Percentiles rank a stretch among this genome's conserved stretches.
phyloP scores from a whole-genome alignment of 2,888 invertebrate genomes.

The Melanotus villosus region DNA sequence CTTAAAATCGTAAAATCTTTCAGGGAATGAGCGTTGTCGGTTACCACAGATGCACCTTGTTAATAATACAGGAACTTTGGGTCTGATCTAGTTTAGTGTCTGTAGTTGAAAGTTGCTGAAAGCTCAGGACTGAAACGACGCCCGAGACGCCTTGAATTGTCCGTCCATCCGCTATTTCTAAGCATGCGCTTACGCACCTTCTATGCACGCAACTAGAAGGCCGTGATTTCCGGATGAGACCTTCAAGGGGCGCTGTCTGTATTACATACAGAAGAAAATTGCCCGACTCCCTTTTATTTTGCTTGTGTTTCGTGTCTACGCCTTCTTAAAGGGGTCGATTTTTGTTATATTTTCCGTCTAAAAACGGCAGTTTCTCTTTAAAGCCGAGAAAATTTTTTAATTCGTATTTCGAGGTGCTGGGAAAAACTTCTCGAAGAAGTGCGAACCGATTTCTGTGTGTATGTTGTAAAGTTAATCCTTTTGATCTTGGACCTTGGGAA shows the following conservation, averaged over 20 bases:
- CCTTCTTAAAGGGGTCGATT: not conserved
- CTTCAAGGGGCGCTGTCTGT: conserved; percentile 41
- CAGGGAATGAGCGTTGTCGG: conserved; percentile 27
- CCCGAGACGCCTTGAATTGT: conserved; percentile 44
- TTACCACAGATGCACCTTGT: conserved; percentile 35
- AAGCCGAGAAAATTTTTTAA: too few species aligned
- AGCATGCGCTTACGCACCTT: conserved; percentile 46
- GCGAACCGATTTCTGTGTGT: too few species aligned
- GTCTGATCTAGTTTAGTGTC: conserved; percentile 35
- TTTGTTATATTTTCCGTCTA: too few species aligned
- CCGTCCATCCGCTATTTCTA: conserved; percentile 36
- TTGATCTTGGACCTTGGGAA: conserved; percentile 29
- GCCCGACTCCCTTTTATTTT: not conserved
- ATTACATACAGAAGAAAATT: not conserved
- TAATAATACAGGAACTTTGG: conserved; percentile 39
- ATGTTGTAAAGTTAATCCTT: conserved; percentile 5
- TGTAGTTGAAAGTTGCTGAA: conserved; percentile 36
- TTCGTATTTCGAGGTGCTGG: too few species aligned
- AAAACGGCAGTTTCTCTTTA: too few species aligned
- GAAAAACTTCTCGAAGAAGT: too few species aligned
- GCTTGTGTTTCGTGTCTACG: not conserved
- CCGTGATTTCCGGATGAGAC: conserved; percentile 52
- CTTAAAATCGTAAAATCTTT: not conserved
- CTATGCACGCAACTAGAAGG: conserved; percentile 51
- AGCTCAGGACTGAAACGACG: conserved; percentile 45